Conservation (phyloP, 1,140 invertebrate species). For the Heliconius melpomene region DNA sequence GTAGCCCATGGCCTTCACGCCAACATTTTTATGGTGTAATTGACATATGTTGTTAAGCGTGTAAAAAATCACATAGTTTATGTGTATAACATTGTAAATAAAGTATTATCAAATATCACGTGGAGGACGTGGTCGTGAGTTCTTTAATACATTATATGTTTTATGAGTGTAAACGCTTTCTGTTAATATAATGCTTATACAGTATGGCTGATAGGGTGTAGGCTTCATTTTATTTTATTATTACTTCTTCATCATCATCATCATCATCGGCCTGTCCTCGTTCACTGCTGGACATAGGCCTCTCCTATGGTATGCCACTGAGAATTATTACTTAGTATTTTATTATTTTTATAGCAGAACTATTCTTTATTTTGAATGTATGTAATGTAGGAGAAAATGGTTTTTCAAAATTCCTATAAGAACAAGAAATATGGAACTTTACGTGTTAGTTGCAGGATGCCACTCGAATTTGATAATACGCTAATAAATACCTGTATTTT, state of each 20-base stretch:
- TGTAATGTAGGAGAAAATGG: no score
- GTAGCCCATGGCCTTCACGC: neutral
- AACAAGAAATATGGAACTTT: no score
- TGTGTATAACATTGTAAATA: constrained; percentile 22
- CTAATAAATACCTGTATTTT: no score
- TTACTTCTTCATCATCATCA: neutral
- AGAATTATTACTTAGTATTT: neutral
- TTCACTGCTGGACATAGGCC: no score
- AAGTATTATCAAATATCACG: constrained; percentile 9
- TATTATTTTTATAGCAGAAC: no score
- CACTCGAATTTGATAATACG: no score
- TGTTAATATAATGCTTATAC: neutral
- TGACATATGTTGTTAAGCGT: constrained; percentile 17
- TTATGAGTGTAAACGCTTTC: constrained; percentile 20
- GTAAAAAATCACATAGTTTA: constrained; percentile 3
- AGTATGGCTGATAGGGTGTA: neutral
- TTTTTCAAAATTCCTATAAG: no score
- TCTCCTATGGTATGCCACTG: no score
- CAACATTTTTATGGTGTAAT: neutral
- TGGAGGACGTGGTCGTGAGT: constrained; percentile 24
- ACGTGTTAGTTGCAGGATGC: no score
- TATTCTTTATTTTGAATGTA: no score
- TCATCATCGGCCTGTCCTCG: no score
- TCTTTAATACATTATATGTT: constrained; percentile 18
- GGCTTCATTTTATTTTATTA: neutral